Evolutionary conservation across 2,888 invertebrate species (phyloP), one percentile per base, ranked within the genome.

Genomic region (Microplitis deprimator): DNA sequence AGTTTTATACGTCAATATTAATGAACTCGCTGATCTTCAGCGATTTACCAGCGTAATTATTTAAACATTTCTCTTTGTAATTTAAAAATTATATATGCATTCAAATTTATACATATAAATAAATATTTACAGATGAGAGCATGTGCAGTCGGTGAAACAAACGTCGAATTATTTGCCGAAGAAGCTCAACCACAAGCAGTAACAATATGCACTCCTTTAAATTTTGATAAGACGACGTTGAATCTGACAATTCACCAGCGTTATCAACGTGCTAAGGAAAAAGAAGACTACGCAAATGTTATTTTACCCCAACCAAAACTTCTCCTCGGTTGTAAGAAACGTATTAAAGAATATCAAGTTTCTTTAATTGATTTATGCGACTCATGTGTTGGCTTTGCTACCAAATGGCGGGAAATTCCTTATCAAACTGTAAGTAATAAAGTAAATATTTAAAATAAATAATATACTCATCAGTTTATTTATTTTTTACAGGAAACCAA

Each of bases 21-120:
- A 90, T 80, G 89, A 90, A 78, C 78, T 90, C 71, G 86, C 85
- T 8, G 87, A 90, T 79, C 75, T 89, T n/a, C 83, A 83, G 67
- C 85, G 88, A 77, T 75, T 76, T 16, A 84, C 84, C 62, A 78
- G 83, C 73, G 90, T 90, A 82, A 40, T 77, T 64, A 20, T 60
- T 16, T n/a, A 10, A 20, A 5, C 4, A 4, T 13, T 13, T 50
- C n/a, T 62, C 5, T 50, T 61, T 73, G 40, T 20, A 59, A 16
- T 40, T 8, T 10, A 38, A 50, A 13, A 68, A 39, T 2, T 41
- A 16, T 68, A 61, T n/a, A 0, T 39, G 40, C 20, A 16, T 13
- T 65, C 2, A 38, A 7, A n/a, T 20, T 16, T 64, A 64, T 38
- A 6, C 4, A 59, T 59, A 13, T 29, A 6, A 29, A 65, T 29